A percentile compares a stretch with the other conserved stretches of the same genome.
Evolutionary conservation across 1,140 invertebrate species (phyloP).

Genomic region (Pseudoatta argentina): DNA sequence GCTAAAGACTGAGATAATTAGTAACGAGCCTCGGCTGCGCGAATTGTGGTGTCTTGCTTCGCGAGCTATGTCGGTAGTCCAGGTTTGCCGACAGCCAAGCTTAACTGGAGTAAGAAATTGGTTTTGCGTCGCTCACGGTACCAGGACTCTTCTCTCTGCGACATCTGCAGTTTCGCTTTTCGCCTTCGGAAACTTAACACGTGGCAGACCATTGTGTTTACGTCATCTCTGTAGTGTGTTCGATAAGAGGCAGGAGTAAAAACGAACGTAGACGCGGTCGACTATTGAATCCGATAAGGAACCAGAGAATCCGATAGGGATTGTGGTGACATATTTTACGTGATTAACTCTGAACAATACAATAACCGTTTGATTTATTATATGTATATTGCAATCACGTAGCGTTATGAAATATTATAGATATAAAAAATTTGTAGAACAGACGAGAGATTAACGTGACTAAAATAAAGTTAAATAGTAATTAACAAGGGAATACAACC

Average conservation of each 20-base stretch:
- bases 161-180: constrained; percentile 64
- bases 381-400: neutral
- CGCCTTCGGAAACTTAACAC: constrained; percentile 41
- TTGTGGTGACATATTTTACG: constrained; percentile 18
- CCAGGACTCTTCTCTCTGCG: constrained; percentile 63
- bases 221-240: constrained; percentile 11
- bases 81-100: constrained; percentile 73
- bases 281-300: constrained; percentile 19
- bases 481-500: too few relatives aligned
- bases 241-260: constrained; percentile 29
- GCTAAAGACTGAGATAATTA: constrained; percentile 66
- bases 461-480: neutral
- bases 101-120: constrained; percentile 74
- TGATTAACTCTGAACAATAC: constrained; percentile 29
- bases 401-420: neutral
- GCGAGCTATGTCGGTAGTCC: constrained; percentile 47
- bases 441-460: neutral
- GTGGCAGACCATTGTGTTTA: constrained; percentile 39
- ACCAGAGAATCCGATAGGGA: neutral
- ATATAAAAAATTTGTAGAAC: neutral
- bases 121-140: constrained; percentile 66
- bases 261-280: constrained; percentile 13
- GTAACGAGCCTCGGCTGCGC: constrained; percentile 31
- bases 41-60: constrained; percentile 51
- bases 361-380: neutral